Conservation (phyloP, 2,113 vertebrate species). For the Sapajus apella region DNA sequence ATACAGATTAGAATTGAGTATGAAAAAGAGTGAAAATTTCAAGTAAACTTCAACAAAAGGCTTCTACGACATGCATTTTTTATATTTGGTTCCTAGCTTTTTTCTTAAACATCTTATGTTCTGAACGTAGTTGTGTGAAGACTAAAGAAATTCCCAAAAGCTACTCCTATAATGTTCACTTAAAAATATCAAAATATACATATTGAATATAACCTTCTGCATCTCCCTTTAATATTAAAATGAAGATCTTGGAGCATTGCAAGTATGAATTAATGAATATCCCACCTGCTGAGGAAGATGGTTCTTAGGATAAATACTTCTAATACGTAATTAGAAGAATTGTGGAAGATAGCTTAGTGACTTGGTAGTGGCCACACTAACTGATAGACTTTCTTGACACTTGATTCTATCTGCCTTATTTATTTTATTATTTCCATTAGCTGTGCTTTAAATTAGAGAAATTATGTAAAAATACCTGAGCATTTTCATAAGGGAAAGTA, state of each 20-base stretch:
- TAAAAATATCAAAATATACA: background rate
- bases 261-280: background rate
- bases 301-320: background rate
- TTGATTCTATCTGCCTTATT: background rate
- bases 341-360: background rate
- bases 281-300: background rate
- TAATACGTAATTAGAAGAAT: background rate
- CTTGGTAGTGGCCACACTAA: background rate
- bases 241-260: background rate
- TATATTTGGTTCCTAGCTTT: background rate
- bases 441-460: background rate
- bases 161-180: background rate
- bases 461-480: background rate
- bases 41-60: background rate
- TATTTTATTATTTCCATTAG: background rate
- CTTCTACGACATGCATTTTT: background rate
- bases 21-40: background rate
- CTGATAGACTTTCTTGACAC: background rate
- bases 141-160: background rate
- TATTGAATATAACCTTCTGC: background rate
- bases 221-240: background rate
- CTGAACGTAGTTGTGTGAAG: background rate
- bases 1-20: background rate
- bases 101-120: slow-evolving; percentile 12
- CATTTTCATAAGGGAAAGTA: background rate